Conservation (phyloP, 2,888 invertebrate genomes). For the Halocaridina rubra region DNA sequence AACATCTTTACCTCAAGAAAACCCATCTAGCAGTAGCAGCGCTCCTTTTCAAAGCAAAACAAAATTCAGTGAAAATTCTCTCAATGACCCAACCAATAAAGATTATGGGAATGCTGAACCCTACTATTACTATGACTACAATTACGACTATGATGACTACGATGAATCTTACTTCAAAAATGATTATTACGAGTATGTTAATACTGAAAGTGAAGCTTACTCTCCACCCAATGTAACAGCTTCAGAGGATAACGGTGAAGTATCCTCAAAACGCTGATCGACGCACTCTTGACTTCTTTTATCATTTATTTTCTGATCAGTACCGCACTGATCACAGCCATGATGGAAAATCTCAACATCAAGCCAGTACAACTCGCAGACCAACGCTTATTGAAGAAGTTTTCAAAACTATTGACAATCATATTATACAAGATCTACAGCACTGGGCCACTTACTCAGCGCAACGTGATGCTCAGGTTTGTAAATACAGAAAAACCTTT, state of each 20-base stretch:
- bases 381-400: conserved; percentile 53
- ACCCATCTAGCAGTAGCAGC: too few relatives aligned
- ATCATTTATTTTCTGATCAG: conserved; percentile 37
- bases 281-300: conserved; percentile 44
- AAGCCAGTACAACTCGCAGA: neutral
- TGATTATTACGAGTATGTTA: conserved; percentile 36
- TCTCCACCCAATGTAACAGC: neutral
- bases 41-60: too few relatives aligned
- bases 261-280: neutral
- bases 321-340: neutral
- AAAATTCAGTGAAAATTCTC: too few relatives aligned
- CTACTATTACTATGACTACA: neutral
- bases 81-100: too few relatives aligned
- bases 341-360: neutral
- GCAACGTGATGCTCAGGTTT: neutral
- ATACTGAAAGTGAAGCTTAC: conserved; percentile 3
- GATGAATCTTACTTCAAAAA: conserved; percentile 35
- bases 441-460: conserved; percentile 22
- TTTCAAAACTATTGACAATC: conserved; percentile 52
- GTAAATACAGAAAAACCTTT: too few relatives aligned
- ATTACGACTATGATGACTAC: neutral
- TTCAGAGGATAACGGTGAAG: neutral
- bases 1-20: too few relatives aligned
- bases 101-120: too few relatives aligned
- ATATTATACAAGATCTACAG: conserved; percentile 50